A percentile compares a stretch with the other conserved stretches of the same genome.
Conservation (phyloP, 2,888 invertebrate genomes). For the Rugalucina vietnamica region DNA sequence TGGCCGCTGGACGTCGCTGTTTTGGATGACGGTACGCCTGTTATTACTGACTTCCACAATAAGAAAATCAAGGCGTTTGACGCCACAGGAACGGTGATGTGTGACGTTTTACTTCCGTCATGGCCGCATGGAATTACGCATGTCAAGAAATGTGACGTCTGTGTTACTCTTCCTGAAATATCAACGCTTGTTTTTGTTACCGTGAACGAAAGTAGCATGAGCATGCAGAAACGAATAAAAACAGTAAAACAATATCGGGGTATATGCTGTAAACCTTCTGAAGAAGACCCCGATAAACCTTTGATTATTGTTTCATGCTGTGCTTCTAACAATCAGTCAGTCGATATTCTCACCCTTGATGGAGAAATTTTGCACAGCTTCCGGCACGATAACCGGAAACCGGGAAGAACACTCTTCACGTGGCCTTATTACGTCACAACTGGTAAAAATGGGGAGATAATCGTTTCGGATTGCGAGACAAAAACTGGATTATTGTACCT, state of each 20-base stretch:
- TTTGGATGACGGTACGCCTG: conserved; percentile 69
- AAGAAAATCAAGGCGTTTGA: conserved; percentile 72
- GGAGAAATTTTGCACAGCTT: conserved; percentile 64
- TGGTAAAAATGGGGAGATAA: conserved; percentile 63
- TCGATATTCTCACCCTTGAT: conserved; percentile 67
- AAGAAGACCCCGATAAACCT: conserved; percentile 46
- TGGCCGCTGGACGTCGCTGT: conserved; percentile 72
- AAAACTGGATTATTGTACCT: conserved; percentile 67
- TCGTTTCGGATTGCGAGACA: conserved; percentile 70
- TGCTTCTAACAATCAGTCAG: conserved; percentile 67
- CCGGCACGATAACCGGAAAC: conserved; percentile 65
- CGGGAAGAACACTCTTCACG: conserved; percentile 65
- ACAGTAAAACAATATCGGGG: conserved; percentile 71
- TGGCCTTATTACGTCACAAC: conserved; percentile 71
- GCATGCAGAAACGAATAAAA: conserved; percentile 65
- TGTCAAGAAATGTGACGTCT: conserved; percentile 63
- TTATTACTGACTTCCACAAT: conserved; percentile 71
- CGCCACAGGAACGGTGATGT: conserved; percentile 66
- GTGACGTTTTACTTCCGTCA: conserved; percentile 66
- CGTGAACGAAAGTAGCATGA: conserved; percentile 65
- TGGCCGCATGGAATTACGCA: conserved; percentile 71
- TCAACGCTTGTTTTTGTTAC: conserved; percentile 67
- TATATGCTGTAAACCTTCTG: conserved; percentile 60
- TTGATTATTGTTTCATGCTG: conserved; percentile 69
- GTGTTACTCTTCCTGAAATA: conserved; percentile 69